These are phyloP conservation scores for Acanthopleura granulata DNA, from an alignment of 2,888 invertebrate species.

Conservation along the genomic window DNA sequence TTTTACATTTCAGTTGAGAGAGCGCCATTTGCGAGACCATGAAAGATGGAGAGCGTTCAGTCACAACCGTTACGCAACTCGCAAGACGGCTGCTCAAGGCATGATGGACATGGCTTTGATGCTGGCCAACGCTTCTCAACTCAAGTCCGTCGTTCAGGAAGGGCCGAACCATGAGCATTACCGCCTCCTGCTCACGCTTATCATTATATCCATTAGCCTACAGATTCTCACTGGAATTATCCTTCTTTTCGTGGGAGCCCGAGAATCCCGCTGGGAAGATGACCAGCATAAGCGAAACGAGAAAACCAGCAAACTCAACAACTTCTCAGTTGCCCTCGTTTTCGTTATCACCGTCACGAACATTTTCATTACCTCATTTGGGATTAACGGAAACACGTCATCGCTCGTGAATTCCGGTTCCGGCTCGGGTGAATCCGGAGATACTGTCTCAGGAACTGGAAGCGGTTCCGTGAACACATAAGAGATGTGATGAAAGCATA, in stretches of 20 bases:
- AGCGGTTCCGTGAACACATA: too few relatives aligned
- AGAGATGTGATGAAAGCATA: too few relatives aligned
- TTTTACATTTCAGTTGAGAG: too few relatives aligned
- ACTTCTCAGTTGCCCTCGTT: slow-evolving; percentile 29
- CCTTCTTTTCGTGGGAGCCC: slow-evolving; percentile 3
- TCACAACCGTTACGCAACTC: slow-evolving; percentile 20
- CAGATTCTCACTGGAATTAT: slow-evolving; percentile 16
- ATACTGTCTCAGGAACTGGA: not conserved
- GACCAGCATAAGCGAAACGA: not conserved
- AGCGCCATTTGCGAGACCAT: too few relatives aligned
- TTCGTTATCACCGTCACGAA: slow-evolving; percentile 27
- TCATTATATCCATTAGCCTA: slow-evolving; percentile 4
- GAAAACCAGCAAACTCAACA: slow-evolving; percentile 6
- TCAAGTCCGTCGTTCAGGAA: slow-evolving; percentile 4
- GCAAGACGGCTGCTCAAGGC: slow-evolving; percentile 21
- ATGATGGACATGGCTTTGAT: slow-evolving; percentile 22
- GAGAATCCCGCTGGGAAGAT: not conserved
- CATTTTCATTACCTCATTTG: slow-evolving; percentile 20
- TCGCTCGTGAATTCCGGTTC: not conserved
- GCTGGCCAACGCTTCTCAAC: slow-evolving; percentile 20
- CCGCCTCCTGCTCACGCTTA: slow-evolving; percentile 5
- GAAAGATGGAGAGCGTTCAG: not conserved
- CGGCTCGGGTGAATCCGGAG: not conserved
- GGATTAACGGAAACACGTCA: not conserved
- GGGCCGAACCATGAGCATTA: slow-evolving; percentile 14